A percentile compares a stretch with the other conserved stretches of the same genome.
Conservation (phyloP, 2,888 invertebrate species). For the Caprella mutica region DNA sequence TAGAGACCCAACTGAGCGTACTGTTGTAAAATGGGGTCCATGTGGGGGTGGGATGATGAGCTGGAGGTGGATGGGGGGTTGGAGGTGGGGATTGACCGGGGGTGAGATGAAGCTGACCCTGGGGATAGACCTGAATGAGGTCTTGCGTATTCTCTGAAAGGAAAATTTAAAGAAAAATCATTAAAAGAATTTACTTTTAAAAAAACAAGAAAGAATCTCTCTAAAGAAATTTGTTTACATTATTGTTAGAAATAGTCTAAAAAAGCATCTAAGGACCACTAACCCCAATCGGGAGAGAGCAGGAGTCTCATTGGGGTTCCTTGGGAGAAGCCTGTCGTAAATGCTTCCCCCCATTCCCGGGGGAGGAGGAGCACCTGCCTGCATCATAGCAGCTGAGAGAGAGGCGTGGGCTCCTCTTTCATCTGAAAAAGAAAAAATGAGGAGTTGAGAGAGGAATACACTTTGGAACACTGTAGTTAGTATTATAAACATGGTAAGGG, state of each 20-base stretch:
- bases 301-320: conserved; percentile 60
- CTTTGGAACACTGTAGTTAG: neutral
- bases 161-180: no score
- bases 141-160: conserved; percentile 66
- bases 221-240: no score
- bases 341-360: conserved; percentile 54
- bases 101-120: conserved; percentile 38
- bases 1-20: conserved; percentile 53
- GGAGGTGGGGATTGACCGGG: conserved; percentile 39
- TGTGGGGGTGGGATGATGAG: conserved; percentile 50
- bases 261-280: neutral
- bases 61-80: conserved; percentile 36
- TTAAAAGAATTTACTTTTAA: no score
- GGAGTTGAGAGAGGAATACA: neutral
- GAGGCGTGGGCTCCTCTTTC: conserved; percentile 14
- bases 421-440: conserved; percentile 17
- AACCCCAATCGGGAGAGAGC: conserved; percentile 68
- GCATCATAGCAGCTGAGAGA: neutral
- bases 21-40: conserved; percentile 75
- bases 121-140: conserved; percentile 81
- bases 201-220: no score
- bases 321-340: conserved; percentile 52
- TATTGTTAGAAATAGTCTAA: neutral
- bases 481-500: neutral
- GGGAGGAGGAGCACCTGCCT: neutral